Conservation (phyloP, 2,888 invertebrate species). For the Aleiodes alternator region DNA sequence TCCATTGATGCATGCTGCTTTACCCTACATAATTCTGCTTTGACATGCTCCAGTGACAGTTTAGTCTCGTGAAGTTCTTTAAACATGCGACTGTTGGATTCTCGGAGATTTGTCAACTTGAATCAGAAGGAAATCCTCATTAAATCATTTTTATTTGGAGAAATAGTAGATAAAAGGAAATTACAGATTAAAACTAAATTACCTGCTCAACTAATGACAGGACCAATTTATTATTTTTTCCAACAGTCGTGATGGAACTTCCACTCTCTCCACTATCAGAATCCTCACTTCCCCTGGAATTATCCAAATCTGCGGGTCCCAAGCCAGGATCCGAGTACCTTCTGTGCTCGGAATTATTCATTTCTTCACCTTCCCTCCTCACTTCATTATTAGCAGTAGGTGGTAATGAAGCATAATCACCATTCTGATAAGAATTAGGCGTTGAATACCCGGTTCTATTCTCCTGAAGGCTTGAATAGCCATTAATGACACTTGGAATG, state of each 20-base stretch:
- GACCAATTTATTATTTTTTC: constrained; percentile 79
- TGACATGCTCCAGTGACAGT: constrained; percentile 77
- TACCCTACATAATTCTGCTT: constrained; percentile 65
- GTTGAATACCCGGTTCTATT: constrained; percentile 61
- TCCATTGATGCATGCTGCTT: constrained; percentile 66
- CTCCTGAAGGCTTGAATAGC: constrained; percentile 67
- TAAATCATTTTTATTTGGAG: constrained; percentile 5
- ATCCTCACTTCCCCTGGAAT: constrained; percentile 77
- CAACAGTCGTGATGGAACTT: constrained; percentile 77
- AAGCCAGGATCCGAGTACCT: constrained; percentile 84
- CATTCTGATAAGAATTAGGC: constrained; percentile 66
- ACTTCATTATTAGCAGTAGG: constrained; percentile 81
- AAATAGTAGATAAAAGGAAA: constrained; percentile 1
- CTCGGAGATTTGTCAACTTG: constrained; percentile 78
- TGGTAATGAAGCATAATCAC: constrained; percentile 82
- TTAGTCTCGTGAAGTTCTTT: constrained; percentile 86
- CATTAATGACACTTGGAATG: constrained; percentile 58
- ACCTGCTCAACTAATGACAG: constrained; percentile 85
- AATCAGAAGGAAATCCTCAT: constrained; percentile 2
- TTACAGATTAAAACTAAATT: constrained; percentile 65
- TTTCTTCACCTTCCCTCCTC: constrained; percentile 77
- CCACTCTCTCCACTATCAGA: constrained; percentile 75
- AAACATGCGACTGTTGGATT: constrained; percentile 85
- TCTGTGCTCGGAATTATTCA: constrained; percentile 78
- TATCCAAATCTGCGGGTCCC: constrained; percentile 75